These are phyloP conservation scores for Euzophera pinguis DNA, from an alignment of 2,888 invertebrate species.

Conservation along the genomic window DNA sequence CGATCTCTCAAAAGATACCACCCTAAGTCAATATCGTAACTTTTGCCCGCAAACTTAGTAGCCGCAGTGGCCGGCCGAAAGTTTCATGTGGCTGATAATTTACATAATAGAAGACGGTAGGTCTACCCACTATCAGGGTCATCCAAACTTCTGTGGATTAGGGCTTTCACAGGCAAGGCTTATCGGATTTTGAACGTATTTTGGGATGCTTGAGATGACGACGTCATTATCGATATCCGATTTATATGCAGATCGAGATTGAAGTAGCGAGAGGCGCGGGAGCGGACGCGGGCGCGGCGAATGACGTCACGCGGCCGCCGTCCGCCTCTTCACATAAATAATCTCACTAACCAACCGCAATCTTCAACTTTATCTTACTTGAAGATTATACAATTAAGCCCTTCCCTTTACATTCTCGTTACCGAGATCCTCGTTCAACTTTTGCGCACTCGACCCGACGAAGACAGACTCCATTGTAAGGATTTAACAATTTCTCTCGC, in stretches of 20 bases:
- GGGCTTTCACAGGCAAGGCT: constrained; percentile 71
- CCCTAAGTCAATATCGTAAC: constrained; percentile 67
- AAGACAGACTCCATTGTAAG: constrained; percentile 72
- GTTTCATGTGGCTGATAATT: constrained; percentile 75
- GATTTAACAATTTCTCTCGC: constrained; percentile 74
- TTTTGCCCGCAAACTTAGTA: constrained; percentile 65
- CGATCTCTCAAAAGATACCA: constrained; percentile 54
- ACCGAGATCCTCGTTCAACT: constrained; percentile 65
- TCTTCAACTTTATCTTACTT: constrained; percentile 55
- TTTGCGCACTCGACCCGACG: constrained; percentile 69
- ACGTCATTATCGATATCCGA: constrained; percentile 78
- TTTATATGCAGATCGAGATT: constrained; percentile 78
- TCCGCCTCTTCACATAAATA: constrained; percentile 46
- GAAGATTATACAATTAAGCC: constrained; percentile 62
- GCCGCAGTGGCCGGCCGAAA: constrained; percentile 64
- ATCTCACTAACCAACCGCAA: constrained; percentile 44
- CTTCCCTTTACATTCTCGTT: constrained; percentile 53
- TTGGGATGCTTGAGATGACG: constrained; percentile 71
- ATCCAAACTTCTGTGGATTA: constrained; percentile 75
- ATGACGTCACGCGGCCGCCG: constrained; percentile 43
- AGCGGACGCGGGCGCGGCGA: constrained; percentile 33
- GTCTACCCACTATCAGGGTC: constrained; percentile 75
- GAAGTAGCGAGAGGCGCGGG: constrained; percentile 43
- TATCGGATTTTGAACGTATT: constrained; percentile 77
- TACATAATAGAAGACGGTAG: constrained; percentile 77